phyloP scores from a whole-genome alignment of 2,888 invertebrate genomes.

The Macaria notata region DNA sequence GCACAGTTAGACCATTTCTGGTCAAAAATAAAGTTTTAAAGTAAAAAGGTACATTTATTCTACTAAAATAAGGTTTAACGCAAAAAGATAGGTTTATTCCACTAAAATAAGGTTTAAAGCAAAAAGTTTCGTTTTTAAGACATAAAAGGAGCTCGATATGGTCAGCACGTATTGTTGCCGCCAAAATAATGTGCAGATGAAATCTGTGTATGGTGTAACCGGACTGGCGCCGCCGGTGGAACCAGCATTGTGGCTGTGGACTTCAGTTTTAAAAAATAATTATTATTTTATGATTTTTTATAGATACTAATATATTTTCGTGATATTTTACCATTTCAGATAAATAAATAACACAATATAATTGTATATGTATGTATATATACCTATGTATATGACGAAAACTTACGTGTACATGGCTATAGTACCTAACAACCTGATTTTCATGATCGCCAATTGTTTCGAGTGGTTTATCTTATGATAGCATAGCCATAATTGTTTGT shows the following conservation, averaged over 20 bases:
- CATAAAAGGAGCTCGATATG: slow-evolving; percentile 60
- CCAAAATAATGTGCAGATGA: slow-evolving; percentile 71
- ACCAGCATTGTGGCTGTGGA: slow-evolving; percentile 27
- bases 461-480: too few relatives aligned
- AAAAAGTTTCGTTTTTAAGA: slow-evolving; percentile 55
- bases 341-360: too few relatives aligned
- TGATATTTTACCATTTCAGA: too few relatives aligned
- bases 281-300: background rate
- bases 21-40: slow-evolving; percentile 53
- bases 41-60: slow-evolving; percentile 48
- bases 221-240: slow-evolving; percentile 63
- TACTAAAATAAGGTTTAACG: slow-evolving; percentile 49
- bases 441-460: too few relatives aligned
- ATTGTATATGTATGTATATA: too few relatives aligned
- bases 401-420: too few relatives aligned
- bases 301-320: background rate
- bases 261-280: slow-evolving; percentile 14
- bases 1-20: slow-evolving; percentile 54
- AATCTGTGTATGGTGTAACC: slow-evolving; percentile 67
- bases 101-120: slow-evolving; percentile 50
- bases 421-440: too few relatives aligned
- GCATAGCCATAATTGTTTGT: too few relatives aligned
- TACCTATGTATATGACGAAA: too few relatives aligned
- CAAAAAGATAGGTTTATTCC: slow-evolving; percentile 47
- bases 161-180: slow-evolving; percentile 72